Base-by-base conservation (phyloP, 1,140 invertebrate species). In the Pantala flavescens region DNA sequence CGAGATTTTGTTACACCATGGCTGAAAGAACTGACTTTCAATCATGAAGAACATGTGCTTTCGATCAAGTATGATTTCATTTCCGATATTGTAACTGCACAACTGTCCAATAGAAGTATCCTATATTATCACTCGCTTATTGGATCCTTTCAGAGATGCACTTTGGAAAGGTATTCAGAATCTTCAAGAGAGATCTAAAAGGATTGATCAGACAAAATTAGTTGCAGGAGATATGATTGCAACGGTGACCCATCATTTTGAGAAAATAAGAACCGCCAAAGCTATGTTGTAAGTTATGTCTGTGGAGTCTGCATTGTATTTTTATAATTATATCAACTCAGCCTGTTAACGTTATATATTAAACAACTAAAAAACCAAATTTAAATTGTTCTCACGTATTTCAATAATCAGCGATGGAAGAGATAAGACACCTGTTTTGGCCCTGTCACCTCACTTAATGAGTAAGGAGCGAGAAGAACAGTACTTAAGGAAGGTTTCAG, bases 211-310 rank as follows among this genome's bases (percentile, higher is more conserved):
- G 28, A 90, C 93, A 71, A 92, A 93, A 82, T 84, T 96, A 23
- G 87, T 96, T 63, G 92, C 93, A 7, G 89, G 88, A 79, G 93
- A 92, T 82, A 90, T 95, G 82, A 89, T 94, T 3, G 88, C 86
- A 70, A 90, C 87, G 81, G 88, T 95, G 11, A 92, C 91, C 42
- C 86, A 88, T 76, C 94, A 97, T 86, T 93, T 95, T 84, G 92
- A 93, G 81, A 90, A 91, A 79, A 93, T 96, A 71, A 86, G 92
- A 78, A 86, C 91, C 79, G 89, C 92, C 21, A 88, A 90, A 81
- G 86, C 87, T 23, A 75, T 43, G 23, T 36, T 74, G 75, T 71
- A 71, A 24, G 70, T 76, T n/a, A 24, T 75, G 42, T 71, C 73
- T 49, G 12, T 23, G 1, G 19, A 7, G 21, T 70, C 12, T 71